Percentiles rank a stretch among this genome's conserved stretches.
Evolutionary conservation across 2,888 invertebrate genomes (phyloP).

Genomic region (Beris morrisii): DNA sequence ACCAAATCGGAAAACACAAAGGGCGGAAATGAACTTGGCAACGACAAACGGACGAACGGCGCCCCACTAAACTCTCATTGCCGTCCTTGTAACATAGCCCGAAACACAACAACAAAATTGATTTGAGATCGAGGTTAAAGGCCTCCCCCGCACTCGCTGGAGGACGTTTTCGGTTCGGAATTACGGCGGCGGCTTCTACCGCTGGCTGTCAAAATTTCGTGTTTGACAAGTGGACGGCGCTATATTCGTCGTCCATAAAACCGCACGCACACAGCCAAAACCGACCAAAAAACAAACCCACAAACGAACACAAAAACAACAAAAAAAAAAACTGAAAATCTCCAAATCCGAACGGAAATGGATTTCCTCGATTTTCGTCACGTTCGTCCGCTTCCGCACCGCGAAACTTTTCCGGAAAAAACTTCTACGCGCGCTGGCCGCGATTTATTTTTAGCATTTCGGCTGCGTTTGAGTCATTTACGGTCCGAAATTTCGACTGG

Average conservation of each 20-base stretch:
- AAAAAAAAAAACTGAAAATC: neutral
- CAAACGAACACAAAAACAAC: neutral
- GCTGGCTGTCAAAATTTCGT: too few species aligned
- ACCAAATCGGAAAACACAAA: neutral
- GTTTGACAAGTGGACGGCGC: neutral
- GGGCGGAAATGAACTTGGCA: neutral
- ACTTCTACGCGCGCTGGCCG: neutral
- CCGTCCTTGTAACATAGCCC: slow-evolving; percentile 12
- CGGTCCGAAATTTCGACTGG: neutral
- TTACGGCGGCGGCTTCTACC: too few species aligned
- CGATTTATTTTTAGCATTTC: slow-evolving; percentile 16
- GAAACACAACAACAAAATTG: slow-evolving; percentile 18
- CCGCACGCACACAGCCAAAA: neutral
- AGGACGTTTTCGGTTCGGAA: too few species aligned
- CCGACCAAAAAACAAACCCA: neutral
- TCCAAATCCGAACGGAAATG: neutral
- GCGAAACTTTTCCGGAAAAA: slow-evolving; percentile 7
- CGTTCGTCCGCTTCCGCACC: slow-evolving; percentile 12
- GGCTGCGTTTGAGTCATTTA: neutral
- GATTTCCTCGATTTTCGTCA: neutral
- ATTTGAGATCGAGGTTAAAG: slow-evolving; percentile 22
- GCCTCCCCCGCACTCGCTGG: neutral
- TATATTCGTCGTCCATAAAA: neutral
- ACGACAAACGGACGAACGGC: neutral
- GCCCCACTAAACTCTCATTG: slow-evolving; percentile 17